phyloP scores from a whole-genome alignment of 2,113 vertebrate genomes.

The Oncorhynchus kisutch region DNA sequence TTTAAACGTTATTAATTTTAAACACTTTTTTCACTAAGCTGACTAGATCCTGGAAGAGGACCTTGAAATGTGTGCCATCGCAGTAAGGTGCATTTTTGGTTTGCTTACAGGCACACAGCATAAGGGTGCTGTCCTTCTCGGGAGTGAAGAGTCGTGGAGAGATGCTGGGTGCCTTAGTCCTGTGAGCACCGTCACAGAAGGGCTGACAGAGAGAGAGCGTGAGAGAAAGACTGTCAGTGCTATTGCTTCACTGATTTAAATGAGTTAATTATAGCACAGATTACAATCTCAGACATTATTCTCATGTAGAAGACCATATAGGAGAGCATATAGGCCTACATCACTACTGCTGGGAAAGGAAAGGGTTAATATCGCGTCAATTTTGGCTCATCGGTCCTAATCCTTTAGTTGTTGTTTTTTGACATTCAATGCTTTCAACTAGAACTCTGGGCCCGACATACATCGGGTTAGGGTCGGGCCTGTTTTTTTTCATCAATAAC shows the following conservation, averaged over 20 bases:
- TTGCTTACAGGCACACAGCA: slow-evolving; percentile 84
- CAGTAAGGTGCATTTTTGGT: slow-evolving; percentile 79
- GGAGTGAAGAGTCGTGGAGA: slow-evolving; percentile 77
- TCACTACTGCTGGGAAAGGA: not conserved
- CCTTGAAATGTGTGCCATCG: slow-evolving; percentile 78
- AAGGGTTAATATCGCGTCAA: too few relatives aligned
- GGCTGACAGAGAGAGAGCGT: slow-evolving; percentile 66
- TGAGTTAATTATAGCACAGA: not conserved
- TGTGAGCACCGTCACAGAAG: slow-evolving; percentile 85
- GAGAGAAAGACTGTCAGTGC: not conserved
- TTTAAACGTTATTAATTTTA: slow-evolving; percentile 30
- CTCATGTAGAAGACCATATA: too few relatives aligned
- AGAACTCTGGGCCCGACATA: too few relatives aligned
- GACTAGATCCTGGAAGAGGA: slow-evolving; percentile 51
- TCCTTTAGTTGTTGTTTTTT: too few relatives aligned
- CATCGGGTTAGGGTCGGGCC: too few relatives aligned
- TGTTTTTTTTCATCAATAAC: too few relatives aligned
- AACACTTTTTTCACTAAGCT: slow-evolving; percentile 53
- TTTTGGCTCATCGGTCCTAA: too few relatives aligned
- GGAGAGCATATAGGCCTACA: not conserved
- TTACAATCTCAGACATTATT: too few relatives aligned
- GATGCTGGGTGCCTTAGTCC: slow-evolving; percentile 61
- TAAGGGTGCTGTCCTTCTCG: slow-evolving; percentile 45
- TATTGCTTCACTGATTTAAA: not conserved
- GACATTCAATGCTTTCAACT: too few relatives aligned